These are phyloP conservation scores for Amiota communis DNA, from an alignment of 2,888 invertebrate genomes.

Conservation along the genomic window DNA sequence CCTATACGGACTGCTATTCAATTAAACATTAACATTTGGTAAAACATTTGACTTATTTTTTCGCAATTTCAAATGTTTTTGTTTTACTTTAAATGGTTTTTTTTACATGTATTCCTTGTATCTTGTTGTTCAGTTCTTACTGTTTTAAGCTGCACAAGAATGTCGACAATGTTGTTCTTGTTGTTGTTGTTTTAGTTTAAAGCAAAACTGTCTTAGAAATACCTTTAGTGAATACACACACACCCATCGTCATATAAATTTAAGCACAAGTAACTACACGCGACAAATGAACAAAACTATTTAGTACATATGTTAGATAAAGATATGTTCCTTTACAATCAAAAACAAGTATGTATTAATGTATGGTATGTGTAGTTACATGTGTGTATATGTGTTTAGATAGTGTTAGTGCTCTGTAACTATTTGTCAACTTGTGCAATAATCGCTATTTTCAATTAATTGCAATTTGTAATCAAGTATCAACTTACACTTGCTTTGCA, in stretches of 20 bases:
- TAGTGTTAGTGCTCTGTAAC: slow-evolving; percentile 6
- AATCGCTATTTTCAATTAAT: slow-evolving; percentile 68
- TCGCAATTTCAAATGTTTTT: slow-evolving; percentile 29
- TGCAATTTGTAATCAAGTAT: slow-evolving; percentile 69
- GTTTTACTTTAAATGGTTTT: slow-evolving; percentile 8
- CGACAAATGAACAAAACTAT: not conserved
- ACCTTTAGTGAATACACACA: not conserved
- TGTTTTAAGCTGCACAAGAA: not conserved
- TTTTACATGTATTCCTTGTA: too few species aligned
- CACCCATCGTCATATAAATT: not conserved
- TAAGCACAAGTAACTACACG: too few species aligned
- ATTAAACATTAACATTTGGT: too few species aligned
- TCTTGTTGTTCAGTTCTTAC: too few species aligned
- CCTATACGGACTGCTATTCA: too few species aligned
- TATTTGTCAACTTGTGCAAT: slow-evolving; percentile 43
- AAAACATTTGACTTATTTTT: not conserved
- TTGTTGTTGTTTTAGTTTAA: too few species aligned
- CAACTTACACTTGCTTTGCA: slow-evolving; percentile 52
- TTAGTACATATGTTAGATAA: not conserved
- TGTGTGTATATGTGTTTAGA: not conserved
- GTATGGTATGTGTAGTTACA: not conserved
- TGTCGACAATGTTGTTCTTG: not conserved
- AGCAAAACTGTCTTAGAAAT: not conserved
- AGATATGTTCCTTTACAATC: not conserved
- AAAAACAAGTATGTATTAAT: not conserved